Evolutionary conservation across 2,113 vertebrate species (phyloP).

Genomic region (Hypocryptadius cinnamomeus): DNA sequence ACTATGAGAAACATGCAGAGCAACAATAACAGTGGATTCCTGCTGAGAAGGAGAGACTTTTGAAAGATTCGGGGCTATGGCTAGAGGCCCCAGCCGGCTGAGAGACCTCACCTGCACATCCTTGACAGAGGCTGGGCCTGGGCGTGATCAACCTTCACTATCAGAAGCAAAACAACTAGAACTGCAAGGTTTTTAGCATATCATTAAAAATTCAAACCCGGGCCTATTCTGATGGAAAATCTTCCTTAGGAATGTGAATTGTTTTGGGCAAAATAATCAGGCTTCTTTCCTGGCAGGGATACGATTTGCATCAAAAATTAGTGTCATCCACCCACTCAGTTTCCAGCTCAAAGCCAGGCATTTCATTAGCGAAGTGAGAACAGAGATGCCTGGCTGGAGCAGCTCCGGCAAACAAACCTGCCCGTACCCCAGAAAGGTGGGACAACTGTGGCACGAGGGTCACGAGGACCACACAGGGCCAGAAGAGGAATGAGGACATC

Average conservation of each 20-base stretch:
- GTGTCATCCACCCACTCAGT: not conserved
- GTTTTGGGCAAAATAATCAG: slow-evolving; percentile 28
- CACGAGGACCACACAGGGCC: rapidly evolving
- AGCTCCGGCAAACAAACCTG: not conserved
- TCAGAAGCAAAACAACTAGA: slow-evolving; percentile 13
- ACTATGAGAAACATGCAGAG: not conserved
- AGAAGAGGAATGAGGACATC: rapidly evolving
- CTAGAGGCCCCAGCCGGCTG: not conserved
- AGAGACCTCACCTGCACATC: not conserved
- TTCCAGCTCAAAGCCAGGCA: not conserved
- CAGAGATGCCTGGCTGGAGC: not conserved
- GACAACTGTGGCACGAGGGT: not conserved
- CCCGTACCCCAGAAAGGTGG: not conserved
- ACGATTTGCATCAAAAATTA: slow-evolving; percentile 32
- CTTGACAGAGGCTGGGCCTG: not conserved
- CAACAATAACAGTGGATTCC: not conserved
- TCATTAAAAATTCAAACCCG: not conserved
- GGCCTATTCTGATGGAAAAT: slow-evolving; percentile 28
- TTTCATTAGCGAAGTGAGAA: not conserved
- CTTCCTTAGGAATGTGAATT: not conserved
- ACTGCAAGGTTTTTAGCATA: slow-evolving; percentile 30
- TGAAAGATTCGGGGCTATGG: not conserved
- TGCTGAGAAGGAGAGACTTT: not conserved
- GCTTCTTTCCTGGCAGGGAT: slow-evolving; percentile 20
- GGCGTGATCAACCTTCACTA: not conserved